Evolutionary conservation across 1,140 invertebrate genomes (phyloP).

Genomic region (Atta texana): DNA sequence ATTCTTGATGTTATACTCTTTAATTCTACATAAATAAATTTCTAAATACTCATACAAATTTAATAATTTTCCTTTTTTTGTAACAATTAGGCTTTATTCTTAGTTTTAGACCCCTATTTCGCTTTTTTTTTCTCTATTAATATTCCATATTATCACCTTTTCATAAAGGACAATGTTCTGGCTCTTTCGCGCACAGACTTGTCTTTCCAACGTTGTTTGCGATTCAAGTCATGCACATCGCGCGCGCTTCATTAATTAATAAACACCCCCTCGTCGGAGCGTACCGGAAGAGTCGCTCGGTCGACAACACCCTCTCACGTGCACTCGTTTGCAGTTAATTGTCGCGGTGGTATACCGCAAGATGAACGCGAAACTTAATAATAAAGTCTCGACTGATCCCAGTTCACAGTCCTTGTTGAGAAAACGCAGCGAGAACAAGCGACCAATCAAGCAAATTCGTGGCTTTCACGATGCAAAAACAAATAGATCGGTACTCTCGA

Average conservation of each 20-base stretch:
- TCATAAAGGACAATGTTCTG: conserved; percentile 39
- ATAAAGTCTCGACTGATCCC: conserved; percentile 32
- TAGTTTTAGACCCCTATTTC: neutral
- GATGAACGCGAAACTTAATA: conserved; percentile 56
- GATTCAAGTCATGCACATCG: conserved; percentile 62
- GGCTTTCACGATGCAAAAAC: neutral
- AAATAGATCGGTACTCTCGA: neutral
- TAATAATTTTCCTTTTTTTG: neutral
- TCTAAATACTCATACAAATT: neutral
- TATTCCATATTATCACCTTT: conserved; percentile 20
- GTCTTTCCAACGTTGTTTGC: conserved; percentile 42
- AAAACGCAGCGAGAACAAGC: neutral
- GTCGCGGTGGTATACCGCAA: conserved; percentile 45
- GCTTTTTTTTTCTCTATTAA: conserved; percentile 2
- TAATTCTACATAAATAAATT: neutral
- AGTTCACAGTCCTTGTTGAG: neutral
- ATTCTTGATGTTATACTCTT: neutral
- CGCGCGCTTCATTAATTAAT: conserved; percentile 64
- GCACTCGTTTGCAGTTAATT: conserved; percentile 60
- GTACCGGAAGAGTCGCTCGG: conserved; percentile 41
- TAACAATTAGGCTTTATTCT: neutral
- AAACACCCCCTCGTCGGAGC: conserved; percentile 28
- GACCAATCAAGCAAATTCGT: conserved; percentile 29
- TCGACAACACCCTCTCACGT: conserved; percentile 33
- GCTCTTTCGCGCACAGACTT: conserved; percentile 4